A percentile compares a stretch with the other conserved stretches of the same genome.
These are phyloP conservation scores for Salmo trutta DNA, from an alignment of 2,797 vertebrate species.

Conservation along the genomic window DNA sequence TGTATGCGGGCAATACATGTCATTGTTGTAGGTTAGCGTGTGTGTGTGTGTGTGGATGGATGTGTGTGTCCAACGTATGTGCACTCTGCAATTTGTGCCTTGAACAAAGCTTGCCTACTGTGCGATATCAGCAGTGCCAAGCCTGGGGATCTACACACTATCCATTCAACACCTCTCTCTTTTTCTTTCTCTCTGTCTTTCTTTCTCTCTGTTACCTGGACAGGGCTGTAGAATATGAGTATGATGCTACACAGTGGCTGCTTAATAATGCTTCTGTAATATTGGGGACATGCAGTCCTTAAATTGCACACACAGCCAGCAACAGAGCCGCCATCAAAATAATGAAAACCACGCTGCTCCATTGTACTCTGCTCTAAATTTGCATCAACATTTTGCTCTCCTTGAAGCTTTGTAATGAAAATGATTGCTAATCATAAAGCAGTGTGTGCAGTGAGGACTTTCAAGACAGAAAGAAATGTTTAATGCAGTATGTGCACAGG, in stretches of 20 bases:
- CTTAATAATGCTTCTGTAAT: background rate
- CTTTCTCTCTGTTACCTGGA: background rate
- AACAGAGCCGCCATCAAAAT: conserved; percentile 57
- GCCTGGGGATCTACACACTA: background rate
- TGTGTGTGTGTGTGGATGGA: background rate
- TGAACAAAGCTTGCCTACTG: background rate
- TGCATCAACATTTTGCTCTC: background rate
- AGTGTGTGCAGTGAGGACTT: background rate
- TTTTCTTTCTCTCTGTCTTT: background rate
- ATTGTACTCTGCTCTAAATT: background rate
- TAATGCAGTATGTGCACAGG: background rate
- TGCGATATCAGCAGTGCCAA: background rate
- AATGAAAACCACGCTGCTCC: background rate
- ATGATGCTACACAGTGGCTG: background rate
- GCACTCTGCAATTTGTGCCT: background rate
- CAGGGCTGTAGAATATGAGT: background rate
- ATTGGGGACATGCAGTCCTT: background rate
- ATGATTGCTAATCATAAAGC: background rate
- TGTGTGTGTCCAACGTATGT: background rate
- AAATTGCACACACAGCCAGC: background rate
- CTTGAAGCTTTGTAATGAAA: background rate
- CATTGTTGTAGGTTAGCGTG: background rate
- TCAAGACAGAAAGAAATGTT: background rate
- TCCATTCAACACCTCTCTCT: background rate
- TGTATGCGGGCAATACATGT: background rate